phyloP scores from a whole-genome alignment of 2,113 vertebrate genomes.

The Hippoglossus stenolepis region DNA sequence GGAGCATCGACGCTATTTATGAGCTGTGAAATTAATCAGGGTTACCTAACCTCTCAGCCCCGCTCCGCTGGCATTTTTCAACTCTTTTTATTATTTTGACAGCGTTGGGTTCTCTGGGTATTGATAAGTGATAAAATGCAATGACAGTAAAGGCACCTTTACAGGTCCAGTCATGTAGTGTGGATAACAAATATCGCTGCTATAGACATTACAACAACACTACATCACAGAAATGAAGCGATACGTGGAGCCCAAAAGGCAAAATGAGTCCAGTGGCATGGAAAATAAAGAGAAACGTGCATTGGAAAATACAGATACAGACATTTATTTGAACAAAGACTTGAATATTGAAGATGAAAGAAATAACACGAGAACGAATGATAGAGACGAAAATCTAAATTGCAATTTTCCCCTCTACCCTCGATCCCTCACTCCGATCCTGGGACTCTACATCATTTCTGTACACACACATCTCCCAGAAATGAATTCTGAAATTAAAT shows the following conservation, averaged over 20 bases:
- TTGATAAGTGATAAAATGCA: slow-evolving; percentile 68
- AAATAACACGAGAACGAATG: not conserved
- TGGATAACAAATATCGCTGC: slow-evolving; percentile 35
- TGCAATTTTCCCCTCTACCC: slow-evolving; percentile 31
- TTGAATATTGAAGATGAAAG: not conserved
- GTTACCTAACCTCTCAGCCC: slow-evolving; percentile 60
- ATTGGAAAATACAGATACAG: not conserved
- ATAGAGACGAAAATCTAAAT: slow-evolving; percentile 46
- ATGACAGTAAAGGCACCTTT: slow-evolving; percentile 40
- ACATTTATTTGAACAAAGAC: not conserved
- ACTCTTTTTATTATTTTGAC: slow-evolving; percentile 69
- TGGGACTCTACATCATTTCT: slow-evolving; percentile 75
- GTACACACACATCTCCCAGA: slow-evolving; percentile 69
- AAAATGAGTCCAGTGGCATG: slow-evolving; percentile 20
- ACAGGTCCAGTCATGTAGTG: slow-evolving; percentile 37
- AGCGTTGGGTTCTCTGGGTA: slow-evolving; percentile 39
- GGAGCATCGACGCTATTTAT: slow-evolving; percentile 62
- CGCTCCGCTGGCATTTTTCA: slow-evolving; percentile 54
- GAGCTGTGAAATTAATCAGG: slow-evolving; percentile 77
- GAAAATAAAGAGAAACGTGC: slow-evolving; percentile 20
- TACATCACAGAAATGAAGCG: slow-evolving; percentile 39
- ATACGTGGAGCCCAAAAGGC: slow-evolving; percentile 38
- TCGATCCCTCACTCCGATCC: slow-evolving; percentile 60
- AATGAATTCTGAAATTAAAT: slow-evolving; percentile 84
- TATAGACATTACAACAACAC: slow-evolving; percentile 19